These are phyloP conservation scores for Ypsolopha sequella DNA, from an alignment of 2,888 invertebrate species.

Conservation along the genomic window DNA sequence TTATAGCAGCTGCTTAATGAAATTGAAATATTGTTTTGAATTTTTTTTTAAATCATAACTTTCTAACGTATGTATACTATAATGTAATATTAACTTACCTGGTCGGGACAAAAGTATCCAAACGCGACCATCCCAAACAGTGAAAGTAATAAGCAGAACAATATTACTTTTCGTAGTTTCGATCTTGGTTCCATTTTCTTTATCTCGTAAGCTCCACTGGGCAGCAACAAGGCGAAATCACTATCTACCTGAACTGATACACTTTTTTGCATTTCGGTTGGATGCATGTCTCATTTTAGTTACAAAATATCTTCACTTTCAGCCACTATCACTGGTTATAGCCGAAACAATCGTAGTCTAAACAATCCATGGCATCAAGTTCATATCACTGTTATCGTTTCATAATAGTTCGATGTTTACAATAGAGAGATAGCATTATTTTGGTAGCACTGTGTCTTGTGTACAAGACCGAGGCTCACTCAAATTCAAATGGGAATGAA, in stretches of 20 bases:
- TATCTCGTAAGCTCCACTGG: slow-evolving; percentile 83
- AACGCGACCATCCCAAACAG: slow-evolving; percentile 90
- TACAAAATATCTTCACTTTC: background rate
- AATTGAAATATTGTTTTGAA: too few relatives aligned
- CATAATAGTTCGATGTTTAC: slow-evolving; percentile 27
- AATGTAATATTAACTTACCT: slow-evolving; percentile 61
- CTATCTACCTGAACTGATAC: slow-evolving; percentile 88
- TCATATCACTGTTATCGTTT: slow-evolving; percentile 30
- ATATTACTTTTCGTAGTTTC: slow-evolving; percentile 82
- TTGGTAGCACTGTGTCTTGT: slow-evolving; percentile 10
- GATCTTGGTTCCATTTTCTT: slow-evolving; percentile 90
- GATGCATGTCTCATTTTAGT: slow-evolving; percentile 68
- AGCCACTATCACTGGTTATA: slow-evolving; percentile 2
- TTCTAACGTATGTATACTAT: too few relatives aligned
- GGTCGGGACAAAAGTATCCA: slow-evolving; percentile 91
- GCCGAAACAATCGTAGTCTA: background rate
- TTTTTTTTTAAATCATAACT: too few relatives aligned
- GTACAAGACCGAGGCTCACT: background rate
- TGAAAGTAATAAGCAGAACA: slow-evolving; percentile 85
- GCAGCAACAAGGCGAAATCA: slow-evolving; percentile 83
- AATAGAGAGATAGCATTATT: slow-evolving; percentile 37
- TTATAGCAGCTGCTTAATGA: too few relatives aligned
- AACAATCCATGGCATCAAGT: slow-evolving; percentile 20
- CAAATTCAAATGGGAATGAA: background rate
- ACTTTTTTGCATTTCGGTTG: slow-evolving; percentile 77